A percentile compares a stretch with the other conserved stretches of the same genome.
Evolutionary conservation across 2,888 invertebrate species (phyloP).

Genomic region (Plagodis dolabraria): DNA sequence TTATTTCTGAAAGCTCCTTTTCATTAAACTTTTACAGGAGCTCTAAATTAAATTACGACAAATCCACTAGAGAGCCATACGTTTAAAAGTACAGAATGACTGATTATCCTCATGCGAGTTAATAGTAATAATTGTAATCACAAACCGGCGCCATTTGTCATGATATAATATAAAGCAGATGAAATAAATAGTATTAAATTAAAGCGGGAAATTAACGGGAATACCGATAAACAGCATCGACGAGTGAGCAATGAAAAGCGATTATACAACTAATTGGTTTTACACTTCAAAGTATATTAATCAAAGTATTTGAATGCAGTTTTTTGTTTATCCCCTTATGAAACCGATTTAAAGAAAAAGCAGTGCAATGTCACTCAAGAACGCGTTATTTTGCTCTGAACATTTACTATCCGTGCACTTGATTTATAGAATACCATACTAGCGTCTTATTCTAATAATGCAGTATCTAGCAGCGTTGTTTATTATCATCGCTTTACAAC

Average conservation of each 20-base stretch:
- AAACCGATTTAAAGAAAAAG: too few species aligned
- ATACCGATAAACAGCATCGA: neutral
- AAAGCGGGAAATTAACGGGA: neutral
- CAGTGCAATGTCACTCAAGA: too few species aligned
- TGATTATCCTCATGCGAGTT: constrained; percentile 37
- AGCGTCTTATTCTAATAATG: too few species aligned
- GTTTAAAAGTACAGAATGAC: constrained; percentile 35
- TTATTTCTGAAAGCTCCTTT: too few species aligned
- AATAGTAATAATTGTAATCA: constrained; percentile 25
- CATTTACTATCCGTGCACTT: too few species aligned
- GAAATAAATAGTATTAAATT: neutral
- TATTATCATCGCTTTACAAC: too few species aligned
- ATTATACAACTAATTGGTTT: constrained; percentile 6
- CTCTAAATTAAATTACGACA: constrained; percentile 25
- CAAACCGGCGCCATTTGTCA: constrained; percentile 13
- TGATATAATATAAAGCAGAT: constrained; percentile 8
- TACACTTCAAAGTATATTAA: neutral
- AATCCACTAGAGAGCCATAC: constrained; percentile 30
- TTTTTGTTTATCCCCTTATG: too few species aligned
- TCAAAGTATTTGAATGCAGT: neutral
- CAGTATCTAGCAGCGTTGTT: too few species aligned
- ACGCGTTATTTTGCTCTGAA: neutral
- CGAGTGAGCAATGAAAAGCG: neutral
- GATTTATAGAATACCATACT: too few species aligned
- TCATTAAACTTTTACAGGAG: too few species aligned